Evolutionary conservation across 2,113 vertebrate species (phyloP).

Genomic region (Triplophysa rosa): DNA sequence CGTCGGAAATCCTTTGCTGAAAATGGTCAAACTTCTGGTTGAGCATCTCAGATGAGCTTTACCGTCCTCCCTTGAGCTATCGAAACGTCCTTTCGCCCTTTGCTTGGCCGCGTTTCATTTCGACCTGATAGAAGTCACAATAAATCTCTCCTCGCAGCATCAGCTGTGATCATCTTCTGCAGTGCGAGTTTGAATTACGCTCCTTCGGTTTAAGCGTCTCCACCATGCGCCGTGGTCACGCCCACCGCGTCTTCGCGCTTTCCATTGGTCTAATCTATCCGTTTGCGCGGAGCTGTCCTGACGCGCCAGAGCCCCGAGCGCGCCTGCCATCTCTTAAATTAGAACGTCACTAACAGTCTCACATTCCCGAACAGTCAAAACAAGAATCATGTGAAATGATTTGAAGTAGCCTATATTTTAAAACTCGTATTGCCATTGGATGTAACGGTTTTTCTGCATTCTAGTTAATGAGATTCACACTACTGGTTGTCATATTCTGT

Average conservation of each 20-base stretch:
- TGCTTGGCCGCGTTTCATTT: background rate
- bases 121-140: slow-evolving; percentile 4
- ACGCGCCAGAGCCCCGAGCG: slow-evolving; percentile 3
- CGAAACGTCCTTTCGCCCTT: slow-evolving; percentile 27
- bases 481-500: background rate
- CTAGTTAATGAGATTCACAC: background rate
- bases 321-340: background rate
- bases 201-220: slow-evolving; percentile 83
- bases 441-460: background rate
- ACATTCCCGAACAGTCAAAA: slow-evolving; percentile 29
- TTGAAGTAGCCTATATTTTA: background rate
- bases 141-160: background rate
- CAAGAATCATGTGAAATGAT: slow-evolving; percentile 22
- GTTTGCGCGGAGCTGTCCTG: slow-evolving; percentile 12
- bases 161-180: slow-evolving; percentile 27
- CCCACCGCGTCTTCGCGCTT: slow-evolving; percentile 58
- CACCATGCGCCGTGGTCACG: slow-evolving; percentile 64
- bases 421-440: background rate
- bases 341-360: slow-evolving; percentile 28
- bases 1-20: slow-evolving; percentile 31
- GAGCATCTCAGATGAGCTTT: slow-evolving; percentile 19
- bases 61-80: slow-evolving; percentile 1
- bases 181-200: slow-evolving; percentile 84
- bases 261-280: slow-evolving; percentile 63
- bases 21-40: slow-evolving; percentile 15